Conservation (phyloP, 30 jellyfish, hydroid and myxozoan genomes). For the Turritopsis dohrnii region DNA sequence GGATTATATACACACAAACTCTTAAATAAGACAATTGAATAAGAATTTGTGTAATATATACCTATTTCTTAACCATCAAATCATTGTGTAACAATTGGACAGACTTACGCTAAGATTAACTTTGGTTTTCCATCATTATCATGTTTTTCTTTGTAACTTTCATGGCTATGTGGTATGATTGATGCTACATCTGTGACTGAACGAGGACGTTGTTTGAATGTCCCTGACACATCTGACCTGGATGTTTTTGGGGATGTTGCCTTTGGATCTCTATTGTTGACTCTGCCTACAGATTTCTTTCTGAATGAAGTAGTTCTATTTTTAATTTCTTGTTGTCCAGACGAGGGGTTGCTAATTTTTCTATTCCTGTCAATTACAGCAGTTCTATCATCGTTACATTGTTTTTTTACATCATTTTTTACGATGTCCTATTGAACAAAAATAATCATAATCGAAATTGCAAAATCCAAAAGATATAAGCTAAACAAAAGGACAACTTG, state of each 20-base stretch:
- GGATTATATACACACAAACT: no score
- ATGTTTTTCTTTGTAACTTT: background rate
- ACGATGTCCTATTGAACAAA: background rate
- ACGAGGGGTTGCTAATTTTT: background rate
- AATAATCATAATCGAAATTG: no score
- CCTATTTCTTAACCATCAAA: background rate
- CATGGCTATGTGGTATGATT: background rate
- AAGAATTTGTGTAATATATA: background rate
- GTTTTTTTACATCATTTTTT: no score
- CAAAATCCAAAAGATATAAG: background rate
- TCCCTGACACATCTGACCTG: background rate
- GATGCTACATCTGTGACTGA: background rate
- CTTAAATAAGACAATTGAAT: no score
- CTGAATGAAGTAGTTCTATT: background rate
- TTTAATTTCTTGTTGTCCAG: background rate
- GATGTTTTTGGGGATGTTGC: background rate
- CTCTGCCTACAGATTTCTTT: background rate
- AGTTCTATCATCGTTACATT: background rate
- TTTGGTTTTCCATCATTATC: slow-evolving; percentile 2
- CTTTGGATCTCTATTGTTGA: background rate
- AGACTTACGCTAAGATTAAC: slow-evolving; percentile 7
- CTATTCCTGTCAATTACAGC: background rate
- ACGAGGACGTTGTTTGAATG: background rate
- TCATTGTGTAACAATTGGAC: background rate
- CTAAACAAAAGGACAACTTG: background rate